phyloP scores from a whole-genome alignment of 2,797 vertebrate species.

The Fistularia tabacaria region DNA sequence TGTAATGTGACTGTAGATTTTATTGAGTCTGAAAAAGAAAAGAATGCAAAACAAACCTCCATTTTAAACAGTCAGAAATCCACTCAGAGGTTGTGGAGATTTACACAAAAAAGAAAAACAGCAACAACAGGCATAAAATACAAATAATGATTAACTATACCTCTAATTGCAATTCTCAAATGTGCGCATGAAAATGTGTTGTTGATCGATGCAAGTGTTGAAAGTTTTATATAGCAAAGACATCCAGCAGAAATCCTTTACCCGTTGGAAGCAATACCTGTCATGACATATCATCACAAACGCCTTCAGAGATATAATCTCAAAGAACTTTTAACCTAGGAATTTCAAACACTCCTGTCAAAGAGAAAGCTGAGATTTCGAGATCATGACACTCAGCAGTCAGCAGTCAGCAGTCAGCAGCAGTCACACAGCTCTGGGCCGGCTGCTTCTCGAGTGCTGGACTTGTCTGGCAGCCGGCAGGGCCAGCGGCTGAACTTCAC shows the following conservation, averaged over 20 bases:
- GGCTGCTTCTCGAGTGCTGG: slow-evolving; percentile 67
- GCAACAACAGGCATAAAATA: no score
- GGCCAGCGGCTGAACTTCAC: slow-evolving; percentile 59
- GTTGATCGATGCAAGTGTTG: slow-evolving; percentile 8
- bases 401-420: slow-evolving; percentile 51
- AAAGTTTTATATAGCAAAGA: slow-evolving; percentile 33
- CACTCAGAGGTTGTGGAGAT: slow-evolving; percentile 8
- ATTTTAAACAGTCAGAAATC: slow-evolving; percentile 27
- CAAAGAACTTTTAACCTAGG: slow-evolving; percentile 77
- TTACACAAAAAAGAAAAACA: no score
- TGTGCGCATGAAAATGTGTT: background rate
- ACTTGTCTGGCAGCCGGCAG: slow-evolving; percentile 66
- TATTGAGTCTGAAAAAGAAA: slow-evolving; percentile 27
- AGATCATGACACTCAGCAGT: slow-evolving; percentile 74
- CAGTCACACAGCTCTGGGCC: slow-evolving; percentile 76
- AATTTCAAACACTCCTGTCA: slow-evolving; percentile 79
- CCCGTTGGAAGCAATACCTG: slow-evolving; percentile 68
- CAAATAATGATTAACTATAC: no score
- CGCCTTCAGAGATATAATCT: slow-evolving; percentile 79
- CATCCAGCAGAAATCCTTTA: slow-evolving; percentile 59
- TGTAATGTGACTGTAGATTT: slow-evolving; percentile 37
- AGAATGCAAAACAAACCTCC: slow-evolving; percentile 31
- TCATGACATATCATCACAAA: slow-evolving; percentile 75
- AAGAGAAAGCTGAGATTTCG: slow-evolving; percentile 72
- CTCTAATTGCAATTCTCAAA: background rate